Percentiles rank a stretch among this genome's conserved stretches.
Evolutionary conservation across 2,888 invertebrate species (phyloP).

Genomic region (Hemistola chrysoprasaria): DNA sequence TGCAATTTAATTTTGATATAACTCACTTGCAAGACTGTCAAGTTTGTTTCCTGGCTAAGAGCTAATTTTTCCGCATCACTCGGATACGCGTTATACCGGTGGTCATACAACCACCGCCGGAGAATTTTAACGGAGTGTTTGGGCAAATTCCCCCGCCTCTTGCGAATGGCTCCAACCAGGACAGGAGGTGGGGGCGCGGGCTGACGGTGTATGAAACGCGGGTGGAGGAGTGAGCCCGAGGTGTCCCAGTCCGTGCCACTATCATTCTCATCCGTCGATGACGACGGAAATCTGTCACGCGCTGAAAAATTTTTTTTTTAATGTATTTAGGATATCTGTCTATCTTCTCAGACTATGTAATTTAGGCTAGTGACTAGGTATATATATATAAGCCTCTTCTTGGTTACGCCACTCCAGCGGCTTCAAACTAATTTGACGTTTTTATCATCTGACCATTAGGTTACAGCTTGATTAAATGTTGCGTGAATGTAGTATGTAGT

Average conservation of each 20-base stretch:
- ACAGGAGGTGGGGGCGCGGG: conserved; percentile 34
- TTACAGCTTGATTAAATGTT: too few relatives aligned
- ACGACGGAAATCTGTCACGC: conserved; percentile 86
- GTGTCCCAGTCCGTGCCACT: conserved; percentile 81
- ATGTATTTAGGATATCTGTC: too few relatives aligned
- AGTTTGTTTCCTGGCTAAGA: conserved; percentile 91
- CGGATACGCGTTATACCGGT: conserved; percentile 97
- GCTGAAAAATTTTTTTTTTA: too few relatives aligned
- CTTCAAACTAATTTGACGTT: too few relatives aligned
- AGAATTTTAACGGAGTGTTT: conserved; percentile 96
- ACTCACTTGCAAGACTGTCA: conserved; percentile 91
- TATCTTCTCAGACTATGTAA: too few relatives aligned
- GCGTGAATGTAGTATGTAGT: too few relatives aligned
- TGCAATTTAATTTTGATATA: too few relatives aligned
- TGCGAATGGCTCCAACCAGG: conserved; percentile 84
- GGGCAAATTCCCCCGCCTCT: conserved; percentile 94
- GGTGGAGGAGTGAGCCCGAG: conserved; percentile 36
- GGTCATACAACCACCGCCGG: conserved; percentile 96
- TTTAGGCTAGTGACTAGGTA: too few relatives aligned
- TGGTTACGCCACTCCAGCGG: too few relatives aligned
- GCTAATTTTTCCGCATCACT: conserved; percentile 95
- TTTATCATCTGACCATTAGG: too few relatives aligned
- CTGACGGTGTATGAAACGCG: conserved; percentile 16
- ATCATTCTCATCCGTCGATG: conserved; percentile 85
- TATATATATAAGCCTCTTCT: too few relatives aligned